Base-by-base conservation (phyloP, 2,113 vertebrate species). In the Vimba vimba region DNA sequence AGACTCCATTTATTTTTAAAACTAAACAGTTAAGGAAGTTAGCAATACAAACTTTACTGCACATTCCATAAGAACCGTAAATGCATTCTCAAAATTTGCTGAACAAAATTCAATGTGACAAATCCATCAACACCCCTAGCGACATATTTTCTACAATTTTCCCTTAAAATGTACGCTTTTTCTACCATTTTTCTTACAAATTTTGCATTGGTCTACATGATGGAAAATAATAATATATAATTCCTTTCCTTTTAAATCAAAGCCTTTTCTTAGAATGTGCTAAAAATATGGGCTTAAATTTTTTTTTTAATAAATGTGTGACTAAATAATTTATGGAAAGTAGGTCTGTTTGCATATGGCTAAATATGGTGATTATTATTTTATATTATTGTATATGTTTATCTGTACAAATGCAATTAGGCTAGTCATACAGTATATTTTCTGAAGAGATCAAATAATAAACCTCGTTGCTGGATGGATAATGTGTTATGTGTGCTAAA, bases 401-500 rank as follows among this genome's bases (percentile, higher is more conserved):
- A 77, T 80, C 50, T 33, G 25, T 68, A 23, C 25, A 50, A 73
- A 80, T 79, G 62, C 60, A 88, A 88, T 78, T 82, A 86, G 79
- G 74, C 78, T 80, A 86, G 15, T 66, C 62, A 84, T 57, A n/a
- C n/a, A n/a, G n/a, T n/a, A 84, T 66, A 74, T 79, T 71, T 71
- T 60, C 60, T 30, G 59, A 86, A 84, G 79, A 21, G 60, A 87
- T 82, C 84, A 76, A 87, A 77, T 85, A 75, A 79, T 82, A 73
- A 80, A 33, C 73, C 33, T 82, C 1, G 19, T 76, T 74, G 52
- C 52, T 85, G n/a, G 43, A 64, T 71, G 60, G 43, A 68, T 88
- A 83, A 79, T 86, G 50, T 79, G 77, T 84, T 87, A 75, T 74
- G 62, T 83, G 79, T 82, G 82, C 71, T 74, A 79, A 59, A 43